Conservation (phyloP, 2,797 vertebrate genomes). For the Myripristis jacobus region DNA sequence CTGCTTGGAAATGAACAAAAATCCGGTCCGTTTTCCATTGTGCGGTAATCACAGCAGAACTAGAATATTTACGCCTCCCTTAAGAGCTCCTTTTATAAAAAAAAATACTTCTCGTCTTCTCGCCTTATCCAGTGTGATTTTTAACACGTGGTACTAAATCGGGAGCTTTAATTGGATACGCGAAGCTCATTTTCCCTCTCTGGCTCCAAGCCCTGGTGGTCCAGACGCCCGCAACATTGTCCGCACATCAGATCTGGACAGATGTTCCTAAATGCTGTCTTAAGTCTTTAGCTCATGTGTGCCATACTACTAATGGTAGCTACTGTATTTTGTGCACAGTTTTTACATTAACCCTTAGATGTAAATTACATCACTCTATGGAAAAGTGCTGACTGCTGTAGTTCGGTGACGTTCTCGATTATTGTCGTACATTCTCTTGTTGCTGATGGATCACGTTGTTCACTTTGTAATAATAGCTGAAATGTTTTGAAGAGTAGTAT, state of each 20-base stretch:
- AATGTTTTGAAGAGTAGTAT: conserved; percentile 54
- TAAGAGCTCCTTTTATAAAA: neutral
- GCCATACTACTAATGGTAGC: conserved; percentile 74
- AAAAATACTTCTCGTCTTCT: neutral
- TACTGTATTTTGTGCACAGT: conserved; percentile 66
- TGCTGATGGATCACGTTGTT: conserved; percentile 26
- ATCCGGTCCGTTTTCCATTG: too few species aligned
- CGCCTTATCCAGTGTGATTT: conserved; percentile 1
- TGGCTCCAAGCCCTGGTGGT: conserved; percentile 63
- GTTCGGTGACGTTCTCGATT: conserved; percentile 59
- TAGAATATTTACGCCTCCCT: neutral
- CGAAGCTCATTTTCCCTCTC: conserved; percentile 15
- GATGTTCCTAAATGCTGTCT: conserved; percentile 68
- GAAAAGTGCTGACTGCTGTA: conserved; percentile 65
- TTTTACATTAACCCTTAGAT: conserved; percentile 55
- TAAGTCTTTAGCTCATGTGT: conserved; percentile 70
- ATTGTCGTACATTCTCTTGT: conserved; percentile 27
- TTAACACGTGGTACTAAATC: conserved; percentile 2
- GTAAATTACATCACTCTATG: conserved; percentile 49
- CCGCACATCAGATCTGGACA: conserved; percentile 47
- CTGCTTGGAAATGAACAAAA: conserved; percentile 17
- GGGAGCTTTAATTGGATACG: conserved; percentile 15
- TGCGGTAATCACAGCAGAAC: too few species aligned
- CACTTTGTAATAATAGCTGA: conserved; percentile 59
- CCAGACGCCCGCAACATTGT: conserved; percentile 23